Base-by-base conservation (phyloP, 2,888 invertebrate genomes). In the Globia sparganii region DNA sequence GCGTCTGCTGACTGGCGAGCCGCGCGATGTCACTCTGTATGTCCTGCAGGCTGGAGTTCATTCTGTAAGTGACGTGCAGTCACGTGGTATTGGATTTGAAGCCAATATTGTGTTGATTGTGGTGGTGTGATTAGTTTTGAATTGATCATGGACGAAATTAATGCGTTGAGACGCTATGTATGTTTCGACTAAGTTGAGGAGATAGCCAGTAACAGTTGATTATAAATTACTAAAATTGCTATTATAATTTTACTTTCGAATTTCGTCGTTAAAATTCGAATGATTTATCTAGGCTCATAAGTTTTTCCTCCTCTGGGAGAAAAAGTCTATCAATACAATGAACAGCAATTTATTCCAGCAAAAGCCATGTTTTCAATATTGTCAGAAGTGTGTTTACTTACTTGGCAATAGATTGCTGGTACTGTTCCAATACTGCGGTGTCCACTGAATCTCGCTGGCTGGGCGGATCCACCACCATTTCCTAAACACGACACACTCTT, bases 11-110 rank as follows among this genome's bases (percentile, higher is more conserved):
- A 84, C 97, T 98, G 80, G 99, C 98, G 87, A 99, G 97, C 89
- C 98, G 97, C 95, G 99, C 98, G 93, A 99, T 99, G 95, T 99
- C 99, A 86, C 98, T 98, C 97, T 99, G 99, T 91, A 99, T 98
- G 96, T 99, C 99, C 93, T 98, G 98, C 92, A 99, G 97, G 97
- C 98, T 99, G 97, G 97, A 98, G 97, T 99, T 99, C 98, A 99
- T 98, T 97, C 98, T 98, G 94, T 87, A 96, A 95, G 87, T 83
- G 79, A 77, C 85, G 74, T 69, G 81, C 78, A 81, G 66, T 83
- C 75, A 75, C 74, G 77, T 83, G 77, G 77, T 84, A 81, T 81
- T 76, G 83, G 84, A 75, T 72, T 81, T 75, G 31, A 79, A 79
- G 78, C 79, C 83, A 79, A 68, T 74, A 58, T 72, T 78, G 72